Base-by-base conservation (phyloP, 1,140 invertebrate species). In the Drosophila murphyi region DNA sequence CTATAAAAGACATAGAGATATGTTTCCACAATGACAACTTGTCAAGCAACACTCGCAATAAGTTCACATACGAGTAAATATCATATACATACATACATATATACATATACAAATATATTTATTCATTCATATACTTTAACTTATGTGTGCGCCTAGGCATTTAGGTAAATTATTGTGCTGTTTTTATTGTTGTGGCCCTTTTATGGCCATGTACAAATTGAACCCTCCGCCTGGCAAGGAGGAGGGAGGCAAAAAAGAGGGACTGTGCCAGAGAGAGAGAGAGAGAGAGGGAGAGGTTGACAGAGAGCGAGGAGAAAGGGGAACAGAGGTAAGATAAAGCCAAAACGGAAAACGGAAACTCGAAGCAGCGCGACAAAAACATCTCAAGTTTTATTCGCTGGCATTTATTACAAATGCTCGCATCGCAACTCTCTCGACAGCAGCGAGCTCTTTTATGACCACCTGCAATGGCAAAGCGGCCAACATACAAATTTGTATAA, bases 201-300 rank as follows among this genome's bases (percentile, higher is more conserved):
- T 87, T 79, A 88, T 87, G 83, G 83, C 67, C 79, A 59, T 82
- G 76, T 82, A 67, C 76, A 80, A 88, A 79, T 69, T 76, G 79
- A 55, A 54, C 51, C 50, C 5, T 10, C 31, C 34, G 20, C 20
- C 20, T 20, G 20, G 20, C 5, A 6, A 41, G 4, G 41, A n/a
- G 55, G 32, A 10, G 12, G 20, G 20, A 5, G 31, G 59, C 45
- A 60, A 34, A 31, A 47, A 12, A 63, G 60, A 57, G 20, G 20
- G 39, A 56, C 37, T 3, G n/a, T 5, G 47, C 60, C 6, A 54
- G 45, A 43, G 41, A 39, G 31, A 39, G 10, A 45, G 50, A 2
- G 39, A 28, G 39, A 28, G 7, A 65, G 4, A 56, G 59, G 63
- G 5, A 54, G 10, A 34, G 37, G 29, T 12, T 12, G 45, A 39